Evolutionary conservation across 2,888 invertebrate species (phyloP).

Genomic region (Pelosia muscerda): DNA sequence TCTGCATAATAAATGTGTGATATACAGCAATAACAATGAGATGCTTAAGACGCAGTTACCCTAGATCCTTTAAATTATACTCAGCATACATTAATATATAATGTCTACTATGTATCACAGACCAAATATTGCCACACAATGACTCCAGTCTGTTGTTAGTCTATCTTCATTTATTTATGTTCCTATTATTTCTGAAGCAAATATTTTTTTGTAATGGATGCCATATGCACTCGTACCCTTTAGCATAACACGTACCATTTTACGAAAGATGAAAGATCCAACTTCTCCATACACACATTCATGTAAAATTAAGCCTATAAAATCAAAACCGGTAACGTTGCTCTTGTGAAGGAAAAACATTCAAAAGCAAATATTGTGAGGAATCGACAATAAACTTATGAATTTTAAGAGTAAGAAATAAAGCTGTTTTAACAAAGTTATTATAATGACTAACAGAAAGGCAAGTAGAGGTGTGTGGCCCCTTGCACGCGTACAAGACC

Average conservation of each 20-base stretch:
- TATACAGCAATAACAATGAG: too few relatives aligned
- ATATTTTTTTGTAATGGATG: too few relatives aligned
- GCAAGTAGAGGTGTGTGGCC: conserved; percentile 62
- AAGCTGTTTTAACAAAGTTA: conserved; percentile 58
- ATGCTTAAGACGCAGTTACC: too few relatives aligned
- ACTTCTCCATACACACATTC: background rate
- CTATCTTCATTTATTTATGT: too few relatives aligned
- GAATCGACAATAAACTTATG: conserved; percentile 57
- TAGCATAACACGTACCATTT: background rate
- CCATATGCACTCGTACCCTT: background rate
- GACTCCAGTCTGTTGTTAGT: background rate
- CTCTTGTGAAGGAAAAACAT: conserved; percentile 5
- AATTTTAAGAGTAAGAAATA: conserved; percentile 57
- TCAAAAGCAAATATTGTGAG: conserved; percentile 28
- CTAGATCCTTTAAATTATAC: too few relatives aligned
- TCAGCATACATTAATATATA: too few relatives aligned
- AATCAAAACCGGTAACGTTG: conserved; percentile 1
- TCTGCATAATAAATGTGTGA: background rate
- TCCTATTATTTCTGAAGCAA: too few relatives aligned
- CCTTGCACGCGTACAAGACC: conserved; percentile 54
- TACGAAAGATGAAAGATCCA: background rate
- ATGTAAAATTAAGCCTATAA: conserved; percentile 5
- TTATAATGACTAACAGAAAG: conserved; percentile 56
- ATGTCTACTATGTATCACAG: too few relatives aligned
- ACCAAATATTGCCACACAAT: too few relatives aligned